Percentiles rank a stretch among this genome's conserved stretches.
phyloP scores from a whole-genome alignment of 2,113 vertebrate genomes.

The Dolichallabes microphthalmus region DNA sequence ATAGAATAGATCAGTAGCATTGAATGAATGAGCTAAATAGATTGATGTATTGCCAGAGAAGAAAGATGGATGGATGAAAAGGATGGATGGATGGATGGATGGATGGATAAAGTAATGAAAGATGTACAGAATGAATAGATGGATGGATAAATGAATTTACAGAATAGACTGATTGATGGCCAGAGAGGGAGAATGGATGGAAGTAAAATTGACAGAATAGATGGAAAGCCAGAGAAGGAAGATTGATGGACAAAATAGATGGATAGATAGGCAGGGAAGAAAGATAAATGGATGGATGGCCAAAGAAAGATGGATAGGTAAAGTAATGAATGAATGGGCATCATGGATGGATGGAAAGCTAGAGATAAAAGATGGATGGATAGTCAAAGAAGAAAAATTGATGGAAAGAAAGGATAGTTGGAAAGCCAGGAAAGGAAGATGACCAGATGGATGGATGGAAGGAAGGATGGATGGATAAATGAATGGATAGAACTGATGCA shows the following conservation, averaged over 20 bases:
- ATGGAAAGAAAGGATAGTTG: neutral
- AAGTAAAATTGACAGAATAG: neutral
- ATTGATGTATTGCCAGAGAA: neutral
- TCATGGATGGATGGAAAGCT: too few species aligned
- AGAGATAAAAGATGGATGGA: too few species aligned
- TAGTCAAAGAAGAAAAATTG: too few species aligned
- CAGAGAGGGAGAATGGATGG: neutral
- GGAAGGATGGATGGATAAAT: too few species aligned
- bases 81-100: neutral
- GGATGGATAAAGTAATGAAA: neutral
- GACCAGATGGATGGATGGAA: too few species aligned
- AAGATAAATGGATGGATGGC: neutral
- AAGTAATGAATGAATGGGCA: too few species aligned
- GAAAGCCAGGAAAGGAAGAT: neutral
- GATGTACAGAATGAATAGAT: neutral
- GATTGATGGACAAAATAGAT: neutral
- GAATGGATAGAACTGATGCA: neutral
- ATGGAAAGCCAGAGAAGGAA: neutral
- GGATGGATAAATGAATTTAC: neutral
- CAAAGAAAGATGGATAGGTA: too few species aligned
- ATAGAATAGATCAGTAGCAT: neutral
- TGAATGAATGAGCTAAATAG: too few species aligned
- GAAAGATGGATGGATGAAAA: neutral
- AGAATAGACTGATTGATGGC: neutral
- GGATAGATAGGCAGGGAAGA: too few species aligned